Base-by-base conservation (phyloP, 2,113 vertebrate species). In the Geococcyx californianus region DNA sequence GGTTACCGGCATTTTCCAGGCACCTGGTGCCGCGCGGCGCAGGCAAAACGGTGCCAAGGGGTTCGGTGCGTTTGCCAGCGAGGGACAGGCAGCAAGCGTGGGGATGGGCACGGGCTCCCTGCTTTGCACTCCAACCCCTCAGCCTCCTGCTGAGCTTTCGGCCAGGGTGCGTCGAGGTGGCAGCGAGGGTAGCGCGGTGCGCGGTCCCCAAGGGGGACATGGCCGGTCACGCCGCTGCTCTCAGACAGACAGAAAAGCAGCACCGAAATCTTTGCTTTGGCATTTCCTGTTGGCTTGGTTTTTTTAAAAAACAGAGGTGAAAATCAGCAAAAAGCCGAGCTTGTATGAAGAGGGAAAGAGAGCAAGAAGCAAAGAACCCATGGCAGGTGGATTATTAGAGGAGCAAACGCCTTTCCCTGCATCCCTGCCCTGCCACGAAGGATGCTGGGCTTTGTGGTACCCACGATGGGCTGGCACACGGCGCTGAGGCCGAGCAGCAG, bases 101-200 rank as follows among this genome's bases (percentile, higher is more conserved):
- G 6, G 3, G 49, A 3, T 4, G 16, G 33, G 1, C 1, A 6
- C 10, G 6, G 59, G 81, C 79, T 59, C 59, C 36, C 38, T 10
- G 0, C 16, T 47, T 9, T 3, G 49, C 55, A 1, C 8, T 6
- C 20, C 5, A 33, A 29, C 1, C 2, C 52, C 49, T 9, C 3
- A 1, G 31, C 0, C 28, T 47, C 34, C 64, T 1, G 29, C 23
- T 2, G 3, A 58, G 62, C 14, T 24, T 16, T 9, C 36, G 67
- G 45, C 33, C 31, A 0, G 20, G 36, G 16, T 4, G 56, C 13
- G 2, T 20, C 0, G 9, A 1, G 26, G 24, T 2, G 58, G 28
- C n/a, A 16, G 40, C 2, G 14, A 18, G 6, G 49, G 49, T 11
- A 24, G 11, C 51, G 24, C 51, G 25, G 51, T 6, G 5, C 36